Evolutionary conservation across 2,797 vertebrate species (phyloP), one percentile per base, ranked within the genome.

Genomic region (Platalea minor): DNA sequence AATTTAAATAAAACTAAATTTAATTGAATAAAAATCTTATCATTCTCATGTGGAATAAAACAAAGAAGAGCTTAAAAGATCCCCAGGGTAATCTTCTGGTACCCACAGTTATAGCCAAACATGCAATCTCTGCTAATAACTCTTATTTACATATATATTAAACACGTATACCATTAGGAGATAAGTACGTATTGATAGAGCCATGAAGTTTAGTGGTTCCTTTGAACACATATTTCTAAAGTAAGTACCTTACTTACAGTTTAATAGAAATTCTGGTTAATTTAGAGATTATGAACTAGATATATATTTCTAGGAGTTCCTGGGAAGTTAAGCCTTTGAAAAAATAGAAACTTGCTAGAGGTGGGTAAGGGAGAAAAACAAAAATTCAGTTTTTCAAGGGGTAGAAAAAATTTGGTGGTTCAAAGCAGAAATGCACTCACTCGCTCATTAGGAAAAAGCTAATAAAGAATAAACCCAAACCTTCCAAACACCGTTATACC

Each of bases 121-220:
- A 90, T 56, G 63, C 81, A 96, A 91, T 93, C 93, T 95, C 86
- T 85, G 63, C 68, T 95, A 96, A 96, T 97, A 96, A 80, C 78
- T 96, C 83, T 76, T 96, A 91, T 97, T 97, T 97, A 95, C 95
- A 95, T 84, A 91, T 89, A 60, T 88, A 95, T 89, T 93, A 95
- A 97, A 88, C 87, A 93, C 0, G 14, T 95, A 77, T 85, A 92
- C 91, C 80, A 95, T 97, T 96, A 94, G 76, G 63, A 94, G 73
- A 91, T 93, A 97, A 91, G 76, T 83, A 74, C 11, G 17, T 94
- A 79, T 95, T 78, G 91, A 80, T 65, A 97, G 95, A 96, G 14
- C 56, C 78, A 85, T 88, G 95, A 96, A 79, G 94, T 87, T 88
- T 83, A 93, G 82, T 64, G 76, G 24, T 74, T 96, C 90, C 79